Evolutionary conservation across 1,140 invertebrate genomes (phyloP).

Genomic region (Trichogramma pretiosum): DNA sequence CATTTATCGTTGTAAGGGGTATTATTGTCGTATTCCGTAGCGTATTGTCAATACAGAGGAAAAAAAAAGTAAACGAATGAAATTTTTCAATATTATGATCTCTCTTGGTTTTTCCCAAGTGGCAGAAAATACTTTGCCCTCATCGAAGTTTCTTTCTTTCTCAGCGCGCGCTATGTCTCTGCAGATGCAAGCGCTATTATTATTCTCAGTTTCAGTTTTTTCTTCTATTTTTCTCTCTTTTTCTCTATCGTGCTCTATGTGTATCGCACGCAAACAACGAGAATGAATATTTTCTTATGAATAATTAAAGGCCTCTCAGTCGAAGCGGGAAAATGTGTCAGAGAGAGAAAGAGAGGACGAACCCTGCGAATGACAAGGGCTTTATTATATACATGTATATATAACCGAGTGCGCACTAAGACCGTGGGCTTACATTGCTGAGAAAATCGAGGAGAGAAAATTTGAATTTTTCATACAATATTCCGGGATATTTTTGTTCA

Average conservation of each 20-base stretch:
- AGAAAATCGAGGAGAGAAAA: conserved; percentile 8
- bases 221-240: conserved; percentile 12
- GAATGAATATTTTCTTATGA: conserved; percentile 14
- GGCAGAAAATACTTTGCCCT: conserved; percentile 2
- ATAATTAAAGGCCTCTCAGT: conserved; percentile 17
- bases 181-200: conserved; percentile 11
- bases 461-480: conserved; percentile 11
- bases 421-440: background rate
- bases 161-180: too few species aligned
- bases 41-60: too few species aligned
- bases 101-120: conserved; percentile 20
- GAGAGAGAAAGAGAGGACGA: background rate
- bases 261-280: background rate
- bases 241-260: too few species aligned
- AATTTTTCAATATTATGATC: too few species aligned
- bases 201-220: background rate
- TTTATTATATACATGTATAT: too few species aligned
- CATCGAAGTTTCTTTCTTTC: conserved; percentile 21
- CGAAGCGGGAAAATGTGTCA: too few species aligned
- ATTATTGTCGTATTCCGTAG: too few species aligned
- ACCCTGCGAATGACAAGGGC: conserved; percentile 7
- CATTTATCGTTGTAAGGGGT: too few species aligned
- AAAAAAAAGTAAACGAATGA: too few species aligned
- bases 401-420: too few species aligned
- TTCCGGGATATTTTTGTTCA: too few species aligned